Evolutionary conservation across 2,113 vertebrate species (phyloP).

Genomic region (Eurypyga helias): DNA sequence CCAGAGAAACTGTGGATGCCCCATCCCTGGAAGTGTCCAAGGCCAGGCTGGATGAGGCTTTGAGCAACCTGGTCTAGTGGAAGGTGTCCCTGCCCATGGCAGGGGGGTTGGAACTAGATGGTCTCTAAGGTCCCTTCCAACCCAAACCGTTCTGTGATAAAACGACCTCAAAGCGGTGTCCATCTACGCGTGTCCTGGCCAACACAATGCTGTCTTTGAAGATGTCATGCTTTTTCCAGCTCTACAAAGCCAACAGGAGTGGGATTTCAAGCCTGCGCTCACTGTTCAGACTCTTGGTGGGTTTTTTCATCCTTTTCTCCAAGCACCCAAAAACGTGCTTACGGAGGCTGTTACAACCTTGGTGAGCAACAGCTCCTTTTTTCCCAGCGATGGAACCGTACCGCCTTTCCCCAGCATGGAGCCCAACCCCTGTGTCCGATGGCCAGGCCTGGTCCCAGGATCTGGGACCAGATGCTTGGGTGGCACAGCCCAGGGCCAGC

Average conservation of each 20-base stretch:
- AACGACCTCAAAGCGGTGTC: not conserved
- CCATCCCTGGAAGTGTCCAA: too few relatives aligned
- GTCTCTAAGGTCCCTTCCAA: too few relatives aligned
- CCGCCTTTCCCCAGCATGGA: not conserved
- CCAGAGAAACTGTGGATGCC: too few relatives aligned
- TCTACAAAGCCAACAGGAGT: not conserved
- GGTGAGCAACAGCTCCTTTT: not conserved
- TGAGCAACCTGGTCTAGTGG: too few relatives aligned
- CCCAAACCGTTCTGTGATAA: too few relatives aligned
- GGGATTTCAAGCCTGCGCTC: not conserved
- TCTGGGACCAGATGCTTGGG: too few relatives aligned
- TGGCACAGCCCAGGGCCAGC: too few relatives aligned
- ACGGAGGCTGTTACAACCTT: rapidly evolving
- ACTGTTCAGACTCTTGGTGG: not conserved
- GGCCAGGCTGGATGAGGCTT: too few relatives aligned
- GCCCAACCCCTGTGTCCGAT: too few relatives aligned
- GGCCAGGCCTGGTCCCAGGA: too few relatives aligned
- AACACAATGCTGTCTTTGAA: not conserved
- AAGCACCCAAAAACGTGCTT: not conserved
- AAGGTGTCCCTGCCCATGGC: too few relatives aligned
- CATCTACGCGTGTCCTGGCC: not conserved
- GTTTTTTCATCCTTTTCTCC: not conserved
- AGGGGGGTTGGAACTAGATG: too few relatives aligned
- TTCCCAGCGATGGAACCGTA: rapidly evolving
- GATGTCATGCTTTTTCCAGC: not conserved